Evolutionary conservation across 2,113 vertebrate genomes (phyloP), one percentile per base, ranked within the genome.

Genomic region (Prinia subflava): DNA sequence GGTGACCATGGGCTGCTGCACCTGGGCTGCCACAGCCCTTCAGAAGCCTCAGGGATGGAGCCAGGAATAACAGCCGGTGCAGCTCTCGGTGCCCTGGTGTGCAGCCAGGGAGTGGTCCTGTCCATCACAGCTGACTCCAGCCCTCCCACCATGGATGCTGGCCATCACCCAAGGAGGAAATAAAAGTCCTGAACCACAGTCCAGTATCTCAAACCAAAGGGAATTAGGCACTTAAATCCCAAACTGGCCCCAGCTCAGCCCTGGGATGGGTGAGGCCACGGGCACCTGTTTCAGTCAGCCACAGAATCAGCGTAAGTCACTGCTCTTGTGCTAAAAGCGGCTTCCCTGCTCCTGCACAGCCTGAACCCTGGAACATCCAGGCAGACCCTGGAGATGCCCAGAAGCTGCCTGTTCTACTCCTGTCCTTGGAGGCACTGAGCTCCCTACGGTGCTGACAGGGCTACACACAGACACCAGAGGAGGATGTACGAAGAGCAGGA

Each of bases 391-490:
- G 17, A 47, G 56, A 24, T 9, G 15, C 37, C 42, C 4, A 3
- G 42, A 47, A 67, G 47, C 30, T 16, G 8, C 28, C 33, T 4
- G 7, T 18, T 20, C 22, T 33, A 6, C 19, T 63, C 53, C 53
- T 3, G 7, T 25, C 42, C 50, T 59, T 25, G 49, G 47, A 13
- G 44, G 16, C 50, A 28, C 21, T n/a, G 44, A 18, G 35, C 35
- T 42, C 5, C 7, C 10, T 6, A 9, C 2, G 1, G 33, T 60
- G 73, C 53, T 73, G 85, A 39, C 41, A 60, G 55, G 25, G n/a
- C 25, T 33, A 52, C 9, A 35, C 0, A 0, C 0, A 5, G 52
- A 39, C n/a, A 19, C 28, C 3, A 8, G 37, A 52, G 33, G 8
- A 85, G n/a, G 57, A 70, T 53, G 56, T 20, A 60, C 4, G 9